Evolutionary conservation across 2,888 invertebrate genomes (phyloP), one percentile per base, ranked within the genome.

Genomic region (Allacma fusca): DNA sequence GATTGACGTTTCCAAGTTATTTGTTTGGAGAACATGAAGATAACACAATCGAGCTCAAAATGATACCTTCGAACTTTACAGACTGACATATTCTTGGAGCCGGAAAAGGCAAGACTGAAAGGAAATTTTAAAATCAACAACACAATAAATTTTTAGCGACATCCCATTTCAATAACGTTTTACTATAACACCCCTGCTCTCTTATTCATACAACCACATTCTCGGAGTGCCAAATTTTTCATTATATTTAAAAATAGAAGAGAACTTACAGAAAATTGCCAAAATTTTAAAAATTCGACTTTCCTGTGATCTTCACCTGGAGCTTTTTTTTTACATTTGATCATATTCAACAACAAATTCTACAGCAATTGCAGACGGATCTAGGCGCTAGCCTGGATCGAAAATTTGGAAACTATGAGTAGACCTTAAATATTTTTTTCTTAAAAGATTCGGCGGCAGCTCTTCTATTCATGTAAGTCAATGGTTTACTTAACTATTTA

Each of bases 381-480:
- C 68, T 68, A 40, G 68, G 21, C 68, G 23, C 13, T 12, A 21
- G 68, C 21, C 40, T 68, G 23, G 68, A 40, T 68, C 34, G 7
- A 9, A n/a, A 21, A 16, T 40, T 68, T 9, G 23, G 21, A 43
- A 40, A 68, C 21, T 68, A 50, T 71, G 71, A 50, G 50, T 28
- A 59, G 19, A 26, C 73, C 19, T 29, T 29, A 62, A 24, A 28
- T 19, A 9, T n/a, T 28, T 59, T 29, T 57, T 59, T 62, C 29
- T 70, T 70, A 7, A 21, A 12, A 57, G 13, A n/a, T 29, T 59
- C 73, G 13, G 34, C 44, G 29, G 69, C 62, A 65, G 81, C 80
- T 82, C 80, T 78, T 82, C 81, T 80, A 78, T 81, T 81, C 82
- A 81, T 82, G 82, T 82, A 77, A 82, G 82, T 78, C 21, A 29